Evolutionary conservation across 2,797 vertebrate genomes (phyloP).

Genomic region (Gallinago nigripennis): DNA sequence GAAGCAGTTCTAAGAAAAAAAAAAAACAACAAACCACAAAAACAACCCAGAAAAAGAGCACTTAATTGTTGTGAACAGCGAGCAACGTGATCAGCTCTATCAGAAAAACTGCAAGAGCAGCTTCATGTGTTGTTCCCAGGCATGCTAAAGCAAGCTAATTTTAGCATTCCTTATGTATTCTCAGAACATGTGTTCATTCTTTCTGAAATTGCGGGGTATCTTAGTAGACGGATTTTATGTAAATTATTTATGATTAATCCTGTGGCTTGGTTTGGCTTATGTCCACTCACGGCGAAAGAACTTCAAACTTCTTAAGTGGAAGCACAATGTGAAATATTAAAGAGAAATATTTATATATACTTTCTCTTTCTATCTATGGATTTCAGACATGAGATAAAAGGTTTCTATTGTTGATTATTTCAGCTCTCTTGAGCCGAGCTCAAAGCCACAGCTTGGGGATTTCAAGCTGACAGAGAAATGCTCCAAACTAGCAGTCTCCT

Average conservation of each 20-base stretch:
- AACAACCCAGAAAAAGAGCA: neutral
- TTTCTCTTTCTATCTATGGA: conserved; percentile 38
- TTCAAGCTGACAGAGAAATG: conserved; percentile 51
- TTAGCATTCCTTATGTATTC: conserved; percentile 34
- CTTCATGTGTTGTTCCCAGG: conserved; percentile 1
- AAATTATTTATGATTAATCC: conserved; percentile 55
- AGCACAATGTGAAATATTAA: conserved; percentile 54
- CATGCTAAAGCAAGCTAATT: conserved; percentile 18
- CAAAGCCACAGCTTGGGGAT: conserved; percentile 19
- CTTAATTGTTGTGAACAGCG: conserved; percentile 16
- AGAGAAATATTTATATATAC: conserved; percentile 54
- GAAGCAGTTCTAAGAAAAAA: neutral
- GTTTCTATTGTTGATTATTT: conserved; percentile 54
- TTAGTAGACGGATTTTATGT: conserved; percentile 11
- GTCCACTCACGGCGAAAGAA: conserved; percentile 23
- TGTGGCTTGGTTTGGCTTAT: conserved; percentile 36
- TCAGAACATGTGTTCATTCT: conserved; percentile 43
- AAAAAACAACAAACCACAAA: neutral
- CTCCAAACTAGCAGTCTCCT: conserved; percentile 25
- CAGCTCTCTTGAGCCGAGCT: conserved; percentile 26
- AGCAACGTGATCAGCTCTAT: conserved; percentile 1
- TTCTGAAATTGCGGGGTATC: neutral
- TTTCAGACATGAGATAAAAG: conserved; percentile 59
- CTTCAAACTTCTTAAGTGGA: conserved; percentile 41
- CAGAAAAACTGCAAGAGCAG: conserved; percentile 26